Evolutionary conservation across 2,888 invertebrate genomes (phyloP).

Genomic region (Habrosyne pyritoides): DNA sequence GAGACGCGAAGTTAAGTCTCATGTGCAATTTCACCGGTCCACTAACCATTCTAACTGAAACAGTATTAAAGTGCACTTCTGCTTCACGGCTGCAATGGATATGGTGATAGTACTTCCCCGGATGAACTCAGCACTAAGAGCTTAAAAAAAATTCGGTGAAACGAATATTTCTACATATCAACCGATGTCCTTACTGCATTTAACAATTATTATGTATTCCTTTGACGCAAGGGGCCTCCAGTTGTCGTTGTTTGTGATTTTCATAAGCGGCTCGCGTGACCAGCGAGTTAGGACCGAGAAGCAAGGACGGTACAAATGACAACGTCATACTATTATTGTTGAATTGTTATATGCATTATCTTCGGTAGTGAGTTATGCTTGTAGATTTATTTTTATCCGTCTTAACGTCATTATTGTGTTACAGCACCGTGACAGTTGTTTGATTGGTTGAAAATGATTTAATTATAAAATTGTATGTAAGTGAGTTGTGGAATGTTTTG

Average conservation of each 20-base stretch:
- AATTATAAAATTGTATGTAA: not conserved
- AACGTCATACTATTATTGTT: constrained; percentile 14
- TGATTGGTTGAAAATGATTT: constrained; percentile 2
- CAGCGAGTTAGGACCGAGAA: constrained; percentile 24
- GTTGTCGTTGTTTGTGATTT: constrained; percentile 36
- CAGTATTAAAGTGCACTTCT: too few species aligned
- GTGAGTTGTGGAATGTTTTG: not conserved
- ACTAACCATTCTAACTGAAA: too few species aligned
- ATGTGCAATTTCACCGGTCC: too few species aligned
- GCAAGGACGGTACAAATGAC: constrained; percentile 14
- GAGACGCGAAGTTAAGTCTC: too few species aligned
- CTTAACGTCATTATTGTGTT: not conserved
- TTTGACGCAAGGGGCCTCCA: constrained; percentile 22
- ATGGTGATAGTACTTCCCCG: too few species aligned
- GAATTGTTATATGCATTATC: constrained; percentile 17
- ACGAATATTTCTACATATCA: constrained; percentile 1
- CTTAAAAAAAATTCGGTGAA: not conserved
- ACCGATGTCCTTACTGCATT: constrained; percentile 11
- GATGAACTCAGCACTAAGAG: too few species aligned
- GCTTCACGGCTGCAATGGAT: too few species aligned
- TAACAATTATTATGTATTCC: constrained; percentile 4
- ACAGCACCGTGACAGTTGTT: not conserved
- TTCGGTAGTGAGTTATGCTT: constrained; percentile 7
- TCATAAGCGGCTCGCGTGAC: constrained; percentile 37
- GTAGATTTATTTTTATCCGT: not conserved